Percentiles rank a stretch among this genome's conserved stretches.
These are phyloP conservation scores for Drosophila sturtevanti DNA, from an alignment of 1,140 invertebrate genomes.

Conservation along the genomic window DNA sequence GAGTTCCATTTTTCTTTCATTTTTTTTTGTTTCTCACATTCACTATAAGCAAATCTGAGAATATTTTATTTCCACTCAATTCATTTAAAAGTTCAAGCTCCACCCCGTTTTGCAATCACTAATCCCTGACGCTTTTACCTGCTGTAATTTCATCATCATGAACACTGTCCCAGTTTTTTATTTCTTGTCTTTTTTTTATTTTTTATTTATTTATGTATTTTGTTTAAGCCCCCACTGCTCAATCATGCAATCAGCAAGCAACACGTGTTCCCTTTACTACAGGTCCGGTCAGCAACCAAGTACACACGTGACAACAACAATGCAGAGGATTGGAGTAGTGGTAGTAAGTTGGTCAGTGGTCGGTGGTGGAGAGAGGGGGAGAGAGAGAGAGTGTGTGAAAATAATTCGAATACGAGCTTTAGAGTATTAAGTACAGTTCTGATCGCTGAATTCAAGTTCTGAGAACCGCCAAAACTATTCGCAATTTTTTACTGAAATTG, in stretches of 20 bases:
- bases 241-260: slow-evolving; percentile 23
- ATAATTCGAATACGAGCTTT: too few species aligned
- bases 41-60: not conserved
- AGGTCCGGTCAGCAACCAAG: slow-evolving; percentile 32
- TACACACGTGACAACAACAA: slow-evolving; percentile 30
- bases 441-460: slow-evolving; percentile 1
- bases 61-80: not conserved
- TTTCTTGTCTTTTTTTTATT: not conserved
- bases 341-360: too few species aligned
- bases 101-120: not conserved
- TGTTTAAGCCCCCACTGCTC: not conserved
- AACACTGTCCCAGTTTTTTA: slow-evolving; percentile 11
- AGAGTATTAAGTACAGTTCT: slow-evolving; percentile 8
- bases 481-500: slow-evolving; percentile 59
- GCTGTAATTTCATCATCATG: slow-evolving; percentile 30
- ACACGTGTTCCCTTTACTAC: slow-evolving; percentile 28
- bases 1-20: not conserved
- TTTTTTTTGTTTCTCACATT: not conserved
- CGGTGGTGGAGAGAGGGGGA: too few species aligned
- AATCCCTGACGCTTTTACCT: slow-evolving; percentile 10
- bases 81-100: slow-evolving; percentile 16
- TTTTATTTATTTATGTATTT: too few species aligned
- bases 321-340: not conserved
- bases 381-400: not conserved
- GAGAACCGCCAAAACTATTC: slow-evolving; percentile 18